Conservation (phyloP, 2,888 invertebrate species). For the Acronicta aceris region DNA sequence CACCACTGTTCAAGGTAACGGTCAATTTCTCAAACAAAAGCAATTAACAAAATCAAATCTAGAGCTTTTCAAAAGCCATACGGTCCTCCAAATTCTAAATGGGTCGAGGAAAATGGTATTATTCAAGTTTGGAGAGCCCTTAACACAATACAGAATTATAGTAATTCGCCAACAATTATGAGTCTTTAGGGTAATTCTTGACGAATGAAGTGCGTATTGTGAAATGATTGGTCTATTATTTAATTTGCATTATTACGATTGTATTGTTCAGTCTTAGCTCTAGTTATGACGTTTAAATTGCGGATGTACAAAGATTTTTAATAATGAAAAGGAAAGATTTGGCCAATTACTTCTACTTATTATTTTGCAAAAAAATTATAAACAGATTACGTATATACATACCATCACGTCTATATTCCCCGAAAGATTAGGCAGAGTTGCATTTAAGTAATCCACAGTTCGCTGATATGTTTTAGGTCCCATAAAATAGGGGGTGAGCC, state of each 20-base stretch:
- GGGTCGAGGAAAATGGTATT: conserved; percentile 35
- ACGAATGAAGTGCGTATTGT: conserved; percentile 51
- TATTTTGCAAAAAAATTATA: too few relatives aligned
- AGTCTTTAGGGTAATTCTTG: conserved; percentile 52
- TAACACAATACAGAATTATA: conserved; percentile 58
- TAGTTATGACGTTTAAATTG: not conserved
- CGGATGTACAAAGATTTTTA: not conserved
- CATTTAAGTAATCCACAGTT: too few relatives aligned
- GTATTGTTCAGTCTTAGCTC: conserved; percentile 25
- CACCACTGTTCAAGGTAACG: not conserved
- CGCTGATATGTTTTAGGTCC: too few relatives aligned
- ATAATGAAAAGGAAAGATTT: not conserved
- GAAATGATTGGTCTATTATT: conserved; percentile 53
- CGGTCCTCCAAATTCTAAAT: conserved; percentile 32
- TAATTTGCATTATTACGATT: conserved; percentile 38
- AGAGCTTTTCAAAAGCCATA: conserved; percentile 20
- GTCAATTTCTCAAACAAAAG: conserved; percentile 1
- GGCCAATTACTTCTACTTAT: too few relatives aligned
- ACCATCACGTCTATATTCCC: too few relatives aligned
- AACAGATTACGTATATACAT: too few relatives aligned
- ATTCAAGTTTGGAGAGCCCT: conserved; percentile 44
- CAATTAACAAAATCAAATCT: conserved; percentile 17
- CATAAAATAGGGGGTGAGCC: too few relatives aligned
- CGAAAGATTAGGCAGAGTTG: too few relatives aligned
- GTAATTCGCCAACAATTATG: conserved; percentile 56